A percentile compares a stretch with the other conserved stretches of the same genome.
phyloP scores from a whole-genome alignment of 2,113 vertebrate genomes.

The Deroptyus accipitrinus region DNA sequence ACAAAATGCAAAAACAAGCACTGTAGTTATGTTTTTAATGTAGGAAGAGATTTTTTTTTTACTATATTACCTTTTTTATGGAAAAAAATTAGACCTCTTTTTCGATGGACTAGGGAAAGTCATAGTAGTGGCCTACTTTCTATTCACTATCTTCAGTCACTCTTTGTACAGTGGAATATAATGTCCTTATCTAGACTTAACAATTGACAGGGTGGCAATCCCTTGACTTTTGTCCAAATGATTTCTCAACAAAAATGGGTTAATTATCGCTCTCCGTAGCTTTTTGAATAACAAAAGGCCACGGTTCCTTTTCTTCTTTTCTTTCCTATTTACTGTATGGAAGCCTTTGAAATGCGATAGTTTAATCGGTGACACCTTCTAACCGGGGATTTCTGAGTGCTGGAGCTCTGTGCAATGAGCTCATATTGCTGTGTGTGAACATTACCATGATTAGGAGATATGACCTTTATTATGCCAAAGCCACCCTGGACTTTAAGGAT shows the following conservation, averaged over 20 bases:
- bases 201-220: constrained; percentile 85
- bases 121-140: constrained; percentile 80
- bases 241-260: constrained; percentile 91
- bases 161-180: constrained; percentile 79
- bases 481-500: constrained; percentile 79
- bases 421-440: constrained; percentile 81
- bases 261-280: constrained; percentile 91
- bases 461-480: constrained; percentile 79
- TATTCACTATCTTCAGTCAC: constrained; percentile 76
- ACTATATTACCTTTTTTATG: constrained; percentile 53
- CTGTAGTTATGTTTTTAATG: constrained; percentile 85
- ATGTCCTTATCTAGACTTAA: constrained; percentile 82
- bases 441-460: constrained; percentile 78
- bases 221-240: constrained; percentile 84
- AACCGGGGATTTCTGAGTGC: constrained; percentile 78
- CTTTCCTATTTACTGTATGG: constrained; percentile 84
- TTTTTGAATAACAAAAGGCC: constrained; percentile 91
- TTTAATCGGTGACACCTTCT: constrained; percentile 84
- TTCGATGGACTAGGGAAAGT: constrained; percentile 70
- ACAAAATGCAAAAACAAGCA: constrained; percentile 91
- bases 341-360: constrained; percentile 84
- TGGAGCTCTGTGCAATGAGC: constrained; percentile 72
- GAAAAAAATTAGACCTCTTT: constrained; percentile 64
- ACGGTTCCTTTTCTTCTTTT: constrained; percentile 90
- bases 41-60: constrained; percentile 64